Percentiles rank a stretch among this genome's conserved stretches.
These are phyloP conservation scores for Pristionchus japonicus DNA, from an alignment of 2,888 invertebrate genomes.

Conservation along the genomic window DNA sequence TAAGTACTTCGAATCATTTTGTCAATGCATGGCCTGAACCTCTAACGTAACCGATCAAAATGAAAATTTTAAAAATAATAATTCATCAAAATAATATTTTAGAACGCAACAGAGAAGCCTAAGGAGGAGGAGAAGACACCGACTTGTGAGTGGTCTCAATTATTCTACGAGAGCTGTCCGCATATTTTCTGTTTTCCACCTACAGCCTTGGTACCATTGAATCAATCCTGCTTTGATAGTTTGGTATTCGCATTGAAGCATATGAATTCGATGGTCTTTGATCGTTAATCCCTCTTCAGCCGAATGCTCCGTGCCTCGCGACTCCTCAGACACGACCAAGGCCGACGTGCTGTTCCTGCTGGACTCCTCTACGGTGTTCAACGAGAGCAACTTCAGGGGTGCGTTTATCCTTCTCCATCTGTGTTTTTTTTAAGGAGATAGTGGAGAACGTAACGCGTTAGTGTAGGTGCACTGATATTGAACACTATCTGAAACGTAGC, in stretches of 20 bases:
- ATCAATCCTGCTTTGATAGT: no score
- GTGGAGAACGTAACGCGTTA: no score
- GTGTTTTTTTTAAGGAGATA: no score
- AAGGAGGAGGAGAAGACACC: neutral
- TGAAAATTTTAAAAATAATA: neutral
- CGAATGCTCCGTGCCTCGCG: constrained; percentile 62
- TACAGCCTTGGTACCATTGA: no score
- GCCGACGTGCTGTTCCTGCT: constrained; percentile 70
- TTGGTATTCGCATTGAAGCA: no score
- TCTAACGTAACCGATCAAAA: neutral
- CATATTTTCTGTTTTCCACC: neutral
- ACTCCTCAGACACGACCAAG: constrained; percentile 54
- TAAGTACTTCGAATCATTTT: no score
- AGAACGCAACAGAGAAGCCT: neutral
- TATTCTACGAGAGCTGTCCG: no score
- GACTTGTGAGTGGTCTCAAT: neutral
- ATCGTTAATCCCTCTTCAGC: constrained; percentile 47
- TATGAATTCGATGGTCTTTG: neutral
- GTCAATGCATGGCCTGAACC: neutral
- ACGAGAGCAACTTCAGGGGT: constrained; percentile 60
- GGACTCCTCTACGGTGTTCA: constrained; percentile 66
- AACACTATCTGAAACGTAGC: no score
- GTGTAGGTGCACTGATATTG: no score
- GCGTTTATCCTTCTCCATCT: no score
- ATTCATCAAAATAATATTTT: neutral